Base-by-base conservation (phyloP, 1,140 invertebrate species). In the Monomorium pharaonis region DNA sequence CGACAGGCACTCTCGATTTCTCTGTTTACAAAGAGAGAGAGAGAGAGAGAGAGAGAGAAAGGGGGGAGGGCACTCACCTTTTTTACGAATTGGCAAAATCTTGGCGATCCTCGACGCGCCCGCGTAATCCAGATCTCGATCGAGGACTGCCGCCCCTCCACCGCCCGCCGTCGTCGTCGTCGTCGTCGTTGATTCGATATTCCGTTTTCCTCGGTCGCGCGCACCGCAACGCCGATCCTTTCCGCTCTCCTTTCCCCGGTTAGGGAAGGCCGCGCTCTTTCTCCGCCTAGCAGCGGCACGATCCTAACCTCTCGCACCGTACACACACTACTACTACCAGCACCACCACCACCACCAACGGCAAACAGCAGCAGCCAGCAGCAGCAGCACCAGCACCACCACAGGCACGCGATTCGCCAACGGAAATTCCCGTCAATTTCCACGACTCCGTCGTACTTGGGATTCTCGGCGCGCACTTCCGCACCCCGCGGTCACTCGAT, bases 51-150 rank as follows among this genome's bases (percentile, higher is more conserved):
- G n/a, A n/a, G n/a, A n/a, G n/a, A n/a, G n/a, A n/a, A n/a, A n/a
- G 37, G 37, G 37, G 33, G 33, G 33, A 5, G 21, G 12, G 5
- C 33, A 67, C 85, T 90, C 58, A 93, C 93, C 93, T 93, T 93
- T 93, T 90, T 93, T 92, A 91, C 90, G 90, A 93, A 93, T 88
- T 87, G 92, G 90, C 89, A 93, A 70, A 92, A 93, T 92, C 89
- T 93, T 93, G 90, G 90, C 89, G 87, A 90, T 92, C 89, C 89
- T 91, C 88, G 91, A 81, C 78, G 92, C 89, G 76, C 87, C 90
- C 88, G 92, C 90, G 91, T 93, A 92, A 93, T 94, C 93, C 93
- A 94, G 93, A 93, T 93, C 93, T 93, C 77, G 76, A 88, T 88
- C 58, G 62, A 58, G 88, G 51, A 78, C 69, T 21, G 54, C 24